Percentiles rank a stretch among this genome's conserved stretches.
These are phyloP conservation scores for Cotesia congregata DNA, from an alignment of 2,888 invertebrate genomes.

Conservation along the genomic window DNA sequence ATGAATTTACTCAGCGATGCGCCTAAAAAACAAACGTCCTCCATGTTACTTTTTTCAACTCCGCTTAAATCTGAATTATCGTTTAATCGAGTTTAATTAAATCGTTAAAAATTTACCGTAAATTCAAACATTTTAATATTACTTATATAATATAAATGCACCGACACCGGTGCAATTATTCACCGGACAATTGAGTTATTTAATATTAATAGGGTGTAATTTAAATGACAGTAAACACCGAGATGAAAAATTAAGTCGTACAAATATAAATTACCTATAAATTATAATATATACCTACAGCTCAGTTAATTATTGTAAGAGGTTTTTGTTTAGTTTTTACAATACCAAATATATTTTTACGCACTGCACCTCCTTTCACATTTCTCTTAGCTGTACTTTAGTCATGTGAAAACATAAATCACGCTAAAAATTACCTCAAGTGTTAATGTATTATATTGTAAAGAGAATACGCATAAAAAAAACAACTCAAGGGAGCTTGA, in stretches of 20 bases:
- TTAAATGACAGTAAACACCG: no score
- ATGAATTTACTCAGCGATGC: slow-evolving; percentile 19
- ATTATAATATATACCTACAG: no score
- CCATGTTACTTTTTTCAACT: background rate
- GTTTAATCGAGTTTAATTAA: no score
- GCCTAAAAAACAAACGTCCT: slow-evolving; percentile 14
- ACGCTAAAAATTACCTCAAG: slow-evolving; percentile 37
- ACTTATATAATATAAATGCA: no score
- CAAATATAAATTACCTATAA: no score
- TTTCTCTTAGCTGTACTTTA: slow-evolving; percentile 13
- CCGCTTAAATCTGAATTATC: background rate
- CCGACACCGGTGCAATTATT: no score
- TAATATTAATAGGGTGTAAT: no score
- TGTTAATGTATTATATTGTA: background rate
- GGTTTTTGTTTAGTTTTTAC: background rate
- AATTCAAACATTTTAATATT: no score
- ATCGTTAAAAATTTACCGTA: no score
- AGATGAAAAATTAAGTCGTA: no score
- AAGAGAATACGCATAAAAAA: slow-evolving; percentile 32
- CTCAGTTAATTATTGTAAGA: background rate
- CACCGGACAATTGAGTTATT: no score
- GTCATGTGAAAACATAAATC: slow-evolving; percentile 54
- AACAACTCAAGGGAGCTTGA: slow-evolving; percentile 14
- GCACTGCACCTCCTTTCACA: background rate
- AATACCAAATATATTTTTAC: background rate